These are phyloP conservation scores for Plecturocebus donacophilus DNA, from an alignment of 2,113 vertebrate genomes.

Conservation along the genomic window DNA sequence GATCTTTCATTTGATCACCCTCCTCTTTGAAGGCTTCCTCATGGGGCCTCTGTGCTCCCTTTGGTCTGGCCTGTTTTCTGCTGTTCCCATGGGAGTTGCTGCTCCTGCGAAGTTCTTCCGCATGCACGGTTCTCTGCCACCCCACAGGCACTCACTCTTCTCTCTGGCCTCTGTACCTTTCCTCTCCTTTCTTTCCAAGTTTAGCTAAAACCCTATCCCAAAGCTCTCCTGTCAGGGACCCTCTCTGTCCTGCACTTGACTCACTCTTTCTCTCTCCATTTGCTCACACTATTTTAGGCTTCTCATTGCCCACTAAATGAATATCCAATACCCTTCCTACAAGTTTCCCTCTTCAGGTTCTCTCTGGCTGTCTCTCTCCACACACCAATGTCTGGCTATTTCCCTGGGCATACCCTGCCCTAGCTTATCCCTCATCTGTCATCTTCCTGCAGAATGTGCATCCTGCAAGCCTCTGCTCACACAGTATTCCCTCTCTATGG, in stretches of 20 bases:
- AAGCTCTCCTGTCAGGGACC: background rate
- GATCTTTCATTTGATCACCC: background rate
- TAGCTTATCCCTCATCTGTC: background rate
- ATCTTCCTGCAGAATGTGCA: background rate
- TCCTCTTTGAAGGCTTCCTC: background rate
- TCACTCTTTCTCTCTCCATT: background rate
- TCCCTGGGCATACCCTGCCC: background rate
- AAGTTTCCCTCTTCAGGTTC: background rate
- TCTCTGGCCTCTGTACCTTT: background rate
- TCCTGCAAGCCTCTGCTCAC: background rate
- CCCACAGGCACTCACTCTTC: background rate
- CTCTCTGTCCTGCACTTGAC: background rate
- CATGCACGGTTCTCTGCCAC: background rate
- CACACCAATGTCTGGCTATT: background rate
- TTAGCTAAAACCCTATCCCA: background rate
- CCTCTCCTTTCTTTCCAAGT: background rate
- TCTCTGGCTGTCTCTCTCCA: background rate
- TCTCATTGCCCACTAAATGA: background rate
- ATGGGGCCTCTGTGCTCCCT: no score
- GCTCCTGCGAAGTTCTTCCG: background rate
- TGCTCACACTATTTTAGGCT: background rate
- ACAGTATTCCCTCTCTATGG: background rate
- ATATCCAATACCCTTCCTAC: background rate
- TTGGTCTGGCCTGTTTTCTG: no score
- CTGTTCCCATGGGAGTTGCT: no score